Evolutionary conservation across 2,888 invertebrate species (phyloP).

Genomic region (Temnothorax unifasciatus): DNA sequence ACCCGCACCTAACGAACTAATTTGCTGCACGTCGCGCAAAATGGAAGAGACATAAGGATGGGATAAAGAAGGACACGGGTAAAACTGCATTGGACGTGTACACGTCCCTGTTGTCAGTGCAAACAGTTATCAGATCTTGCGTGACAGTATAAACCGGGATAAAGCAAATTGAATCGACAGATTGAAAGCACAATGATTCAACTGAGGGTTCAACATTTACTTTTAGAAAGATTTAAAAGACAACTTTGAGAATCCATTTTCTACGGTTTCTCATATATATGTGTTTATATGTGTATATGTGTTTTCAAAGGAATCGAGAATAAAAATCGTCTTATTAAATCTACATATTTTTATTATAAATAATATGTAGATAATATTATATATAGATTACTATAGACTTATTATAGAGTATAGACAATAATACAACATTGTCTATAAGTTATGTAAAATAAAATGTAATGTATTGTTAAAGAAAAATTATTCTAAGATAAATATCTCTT

Average conservation of each 20-base stretch:
- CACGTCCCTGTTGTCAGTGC: neutral
- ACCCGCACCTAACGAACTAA: constrained; percentile 59
- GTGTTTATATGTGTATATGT: too few species aligned
- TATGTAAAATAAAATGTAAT: neutral
- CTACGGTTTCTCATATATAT: neutral
- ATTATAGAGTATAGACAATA: neutral
- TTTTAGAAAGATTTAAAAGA: neutral
- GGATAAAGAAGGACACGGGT: neutral
- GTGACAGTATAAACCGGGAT: neutral
- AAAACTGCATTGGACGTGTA: neutral
- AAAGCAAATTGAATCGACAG: constrained; percentile 10
- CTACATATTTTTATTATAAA: neutral
- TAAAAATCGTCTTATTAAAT: neutral
- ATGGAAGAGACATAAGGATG: constrained; percentile 53
- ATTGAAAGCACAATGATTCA: neutral
- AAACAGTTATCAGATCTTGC: constrained; percentile 34
- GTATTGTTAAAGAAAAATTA: neutral
- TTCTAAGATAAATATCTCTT: neutral
- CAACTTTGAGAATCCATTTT: neutral
- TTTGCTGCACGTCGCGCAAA: constrained; percentile 48
- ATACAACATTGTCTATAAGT: neutral
- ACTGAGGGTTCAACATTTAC: neutral
- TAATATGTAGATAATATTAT: neutral
- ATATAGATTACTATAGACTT: neutral
- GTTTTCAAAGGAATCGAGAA: neutral